Base-by-base conservation (phyloP, 1,140 invertebrate genomes). In the Drosophila willistoni region DNA sequence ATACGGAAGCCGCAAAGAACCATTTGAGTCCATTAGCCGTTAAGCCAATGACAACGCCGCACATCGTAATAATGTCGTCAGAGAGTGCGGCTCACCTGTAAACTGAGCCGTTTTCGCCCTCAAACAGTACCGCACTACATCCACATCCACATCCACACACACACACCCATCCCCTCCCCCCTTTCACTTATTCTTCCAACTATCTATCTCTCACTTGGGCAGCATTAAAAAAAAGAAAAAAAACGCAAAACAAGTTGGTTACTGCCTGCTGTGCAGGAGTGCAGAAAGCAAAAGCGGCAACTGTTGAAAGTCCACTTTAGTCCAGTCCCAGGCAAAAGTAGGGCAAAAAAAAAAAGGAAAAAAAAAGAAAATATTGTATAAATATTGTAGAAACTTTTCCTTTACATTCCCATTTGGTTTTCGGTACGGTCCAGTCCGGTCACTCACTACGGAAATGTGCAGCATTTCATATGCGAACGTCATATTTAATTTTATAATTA, bases 11-110 rank as follows among this genome's bases (percentile, higher is more conserved):
- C 68, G 60, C 68, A 68, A 51, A 70, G 51, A 68, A 68, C 71
- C 84, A 73, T 85, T 85, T 86, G 68, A 72, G 82, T 82, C 83
- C 82, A 82, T 87, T 85, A 82, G 79, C 83, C 82, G 79, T 75
- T 86, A 85, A 86, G 81, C 81, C 74, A 78, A 74, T 61, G 73
- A 70, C 77, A 68, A 66, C 55, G 63, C 74, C 44, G 72, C 77
- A 79, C 57, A 70, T 77, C 56, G 68, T 79, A 79, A 85, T 82
- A 81, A 85, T 86, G 74, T 73, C 68, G 64, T 85, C 77, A 69
- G 64, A 64, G 64, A 64, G 57, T 71, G 77, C 56, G 73, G 73
- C 73, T 59, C 73, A 85, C 68, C 81, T 78, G 74, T 63, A 64
- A 77, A 85, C 71, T 65, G 68, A 86, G 78, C 63, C 65, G 68